phyloP scores from a whole-genome alignment of 2,888 invertebrate genomes.

The Eutolmus rufibarbis region DNA sequence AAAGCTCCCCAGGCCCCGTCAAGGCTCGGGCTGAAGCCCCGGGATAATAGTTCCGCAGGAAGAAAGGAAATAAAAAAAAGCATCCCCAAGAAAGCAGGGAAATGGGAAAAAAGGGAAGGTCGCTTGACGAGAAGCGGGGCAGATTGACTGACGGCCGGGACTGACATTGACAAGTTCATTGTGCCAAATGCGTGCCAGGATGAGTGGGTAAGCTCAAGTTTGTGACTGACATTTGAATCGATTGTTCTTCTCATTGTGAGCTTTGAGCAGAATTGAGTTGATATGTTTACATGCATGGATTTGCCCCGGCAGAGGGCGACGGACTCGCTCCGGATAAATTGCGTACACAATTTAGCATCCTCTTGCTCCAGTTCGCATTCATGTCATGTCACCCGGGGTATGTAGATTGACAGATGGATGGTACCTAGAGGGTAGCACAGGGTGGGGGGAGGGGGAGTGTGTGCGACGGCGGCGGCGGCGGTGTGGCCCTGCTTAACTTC shows the following conservation, averaged over 20 bases:
- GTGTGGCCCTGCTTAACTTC: not conserved
- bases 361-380: conserved; percentile 34
- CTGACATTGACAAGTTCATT: conserved; percentile 51
- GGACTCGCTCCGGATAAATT: conserved; percentile 31
- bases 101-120: conserved; percentile 30
- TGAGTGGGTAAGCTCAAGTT: conserved; percentile 42
- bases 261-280: conserved; percentile 42
- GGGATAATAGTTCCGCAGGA: conserved; percentile 27
- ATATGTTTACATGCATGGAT: conserved; percentile 37
- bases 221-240: conserved; percentile 50
- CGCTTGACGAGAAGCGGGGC: conserved; percentile 44
- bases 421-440: not conserved
- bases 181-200: conserved; percentile 45
- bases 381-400: conserved; percentile 34
- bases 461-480: not conserved
- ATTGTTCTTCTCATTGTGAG: conserved; percentile 44
- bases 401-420: conserved; percentile 47
- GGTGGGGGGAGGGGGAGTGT: not conserved
- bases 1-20: conserved; percentile 10
- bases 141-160: conserved; percentile 49
- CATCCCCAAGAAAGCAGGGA: conserved; percentile 1
- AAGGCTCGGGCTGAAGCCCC: not conserved
- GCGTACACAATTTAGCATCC: conserved; percentile 42
- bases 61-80: not conserved
- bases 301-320: conserved; percentile 17